Evolutionary conservation across 2,113 vertebrate genomes (phyloP).

Genomic region (Entomyzon cyanotis): DNA sequence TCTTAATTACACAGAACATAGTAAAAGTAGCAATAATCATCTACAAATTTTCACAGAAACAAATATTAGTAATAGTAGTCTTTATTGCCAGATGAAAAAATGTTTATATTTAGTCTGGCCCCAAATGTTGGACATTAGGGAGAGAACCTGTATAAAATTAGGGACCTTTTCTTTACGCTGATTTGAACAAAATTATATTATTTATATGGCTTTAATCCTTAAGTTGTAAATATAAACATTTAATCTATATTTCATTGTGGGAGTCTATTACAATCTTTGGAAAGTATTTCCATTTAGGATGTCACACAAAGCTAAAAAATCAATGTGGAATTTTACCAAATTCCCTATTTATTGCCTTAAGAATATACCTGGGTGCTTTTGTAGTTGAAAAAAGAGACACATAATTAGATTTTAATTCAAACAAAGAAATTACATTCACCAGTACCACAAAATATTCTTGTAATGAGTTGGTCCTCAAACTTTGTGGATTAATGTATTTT

Average conservation of each 20-base stretch:
- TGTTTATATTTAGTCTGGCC: not conserved
- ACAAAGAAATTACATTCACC: not conserved
- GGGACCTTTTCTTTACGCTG: not conserved
- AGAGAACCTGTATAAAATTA: not conserved
- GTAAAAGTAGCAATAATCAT: not conserved
- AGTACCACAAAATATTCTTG: not conserved
- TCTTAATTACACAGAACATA: not conserved
- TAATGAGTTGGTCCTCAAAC: not conserved
- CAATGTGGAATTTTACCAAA: not conserved
- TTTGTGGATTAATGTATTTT: not conserved
- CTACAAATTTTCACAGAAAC: not conserved
- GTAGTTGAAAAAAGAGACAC: not conserved
- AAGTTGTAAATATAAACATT: not conserved
- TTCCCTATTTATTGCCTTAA: too few relatives aligned
- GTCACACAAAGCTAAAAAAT: not conserved
- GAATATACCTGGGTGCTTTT: not conserved
- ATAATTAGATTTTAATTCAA: not conserved
- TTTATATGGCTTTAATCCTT: not conserved
- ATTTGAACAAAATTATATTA: not conserved
- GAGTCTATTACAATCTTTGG: not conserved
- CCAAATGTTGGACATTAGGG: not conserved
- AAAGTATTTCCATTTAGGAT: not conserved
- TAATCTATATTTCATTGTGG: not conserved
- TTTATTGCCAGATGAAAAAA: not conserved
- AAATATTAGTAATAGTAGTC: not conserved